These are phyloP conservation scores for Marmota flaviventris DNA, from an alignment of 2,113 vertebrate species.

Conservation along the genomic window DNA sequence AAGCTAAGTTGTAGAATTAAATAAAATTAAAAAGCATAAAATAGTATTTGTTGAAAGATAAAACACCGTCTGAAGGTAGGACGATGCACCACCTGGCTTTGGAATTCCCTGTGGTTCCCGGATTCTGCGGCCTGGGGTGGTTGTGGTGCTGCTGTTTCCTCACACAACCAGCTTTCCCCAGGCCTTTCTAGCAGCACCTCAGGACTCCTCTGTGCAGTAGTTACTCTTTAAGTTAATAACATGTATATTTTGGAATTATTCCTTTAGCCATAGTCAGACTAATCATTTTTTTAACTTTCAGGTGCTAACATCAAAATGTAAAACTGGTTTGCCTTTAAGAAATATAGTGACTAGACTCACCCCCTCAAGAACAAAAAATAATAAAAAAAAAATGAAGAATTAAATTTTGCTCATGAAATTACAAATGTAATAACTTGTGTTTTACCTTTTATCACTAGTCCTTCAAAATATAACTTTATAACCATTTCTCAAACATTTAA, in stretches of 20 bases:
- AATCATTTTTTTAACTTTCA: slow-evolving; percentile 4
- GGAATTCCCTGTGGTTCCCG: slow-evolving; percentile 9
- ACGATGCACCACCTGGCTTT: background rate
- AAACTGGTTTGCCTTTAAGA: slow-evolving; percentile 43
- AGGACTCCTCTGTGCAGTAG: background rate
- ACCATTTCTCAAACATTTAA: background rate
- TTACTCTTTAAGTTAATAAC: background rate
- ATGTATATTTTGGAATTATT: background rate
- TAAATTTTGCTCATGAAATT: background rate
- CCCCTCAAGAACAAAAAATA: background rate
- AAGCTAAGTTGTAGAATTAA: background rate
- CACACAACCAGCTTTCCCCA: slow-evolving; percentile 20
- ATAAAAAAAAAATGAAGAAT: background rate
- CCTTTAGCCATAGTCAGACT: background rate
- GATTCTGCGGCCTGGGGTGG: slow-evolving; percentile 6
- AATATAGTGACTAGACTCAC: background rate
- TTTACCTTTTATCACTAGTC: slow-evolving; percentile 27
- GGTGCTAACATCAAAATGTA: slow-evolving; percentile 29
- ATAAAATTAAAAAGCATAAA: background rate
- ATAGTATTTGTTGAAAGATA: slow-evolving; percentile 48
- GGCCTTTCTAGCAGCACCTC: background rate
- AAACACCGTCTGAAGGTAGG: slow-evolving; percentile 20
- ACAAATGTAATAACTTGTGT: background rate
- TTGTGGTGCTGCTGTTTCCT: background rate
- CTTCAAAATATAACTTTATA: slow-evolving; percentile 9